Evolutionary conservation across 2,797 vertebrate species (phyloP).

Genomic region (Pygocentrus nattereri): DNA sequence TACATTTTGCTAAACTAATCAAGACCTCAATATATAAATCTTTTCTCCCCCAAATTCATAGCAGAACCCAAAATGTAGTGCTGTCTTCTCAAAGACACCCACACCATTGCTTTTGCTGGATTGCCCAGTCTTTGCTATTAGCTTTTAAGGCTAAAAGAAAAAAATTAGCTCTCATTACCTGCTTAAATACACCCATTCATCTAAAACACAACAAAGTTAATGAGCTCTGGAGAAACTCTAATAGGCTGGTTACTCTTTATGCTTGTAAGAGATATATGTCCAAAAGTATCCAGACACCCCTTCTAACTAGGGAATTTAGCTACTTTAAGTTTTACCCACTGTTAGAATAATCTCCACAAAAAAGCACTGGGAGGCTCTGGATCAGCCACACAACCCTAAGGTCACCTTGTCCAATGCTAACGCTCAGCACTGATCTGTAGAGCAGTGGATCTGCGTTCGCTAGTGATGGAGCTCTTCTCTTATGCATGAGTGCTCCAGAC

Average conservation of each 20-base stretch:
- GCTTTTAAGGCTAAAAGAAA: conserved; percentile 1
- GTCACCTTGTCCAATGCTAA: background rate
- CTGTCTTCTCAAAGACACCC: background rate
- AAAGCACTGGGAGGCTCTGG: background rate
- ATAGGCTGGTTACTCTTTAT: background rate
- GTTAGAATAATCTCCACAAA: background rate
- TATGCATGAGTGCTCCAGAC: background rate
- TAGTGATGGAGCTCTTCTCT: background rate
- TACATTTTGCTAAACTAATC: background rate
- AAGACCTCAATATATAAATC: no score
- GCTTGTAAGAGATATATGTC: background rate
- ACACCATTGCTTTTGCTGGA: background rate
- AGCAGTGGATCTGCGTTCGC: background rate
- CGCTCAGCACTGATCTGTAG: background rate
- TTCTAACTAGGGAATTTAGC: background rate
- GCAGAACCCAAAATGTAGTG: background rate
- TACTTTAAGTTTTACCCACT: background rate
- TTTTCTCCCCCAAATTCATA: background rate
- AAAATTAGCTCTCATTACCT: background rate
- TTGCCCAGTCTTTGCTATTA: background rate
- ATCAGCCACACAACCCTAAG: background rate
- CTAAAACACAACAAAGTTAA: background rate
- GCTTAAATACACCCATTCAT: background rate
- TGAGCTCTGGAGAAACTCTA: background rate
- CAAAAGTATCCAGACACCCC: background rate